Base-by-base conservation (phyloP, 64 coral and sea anemone species). In the Stylophora pistillata region DNA sequence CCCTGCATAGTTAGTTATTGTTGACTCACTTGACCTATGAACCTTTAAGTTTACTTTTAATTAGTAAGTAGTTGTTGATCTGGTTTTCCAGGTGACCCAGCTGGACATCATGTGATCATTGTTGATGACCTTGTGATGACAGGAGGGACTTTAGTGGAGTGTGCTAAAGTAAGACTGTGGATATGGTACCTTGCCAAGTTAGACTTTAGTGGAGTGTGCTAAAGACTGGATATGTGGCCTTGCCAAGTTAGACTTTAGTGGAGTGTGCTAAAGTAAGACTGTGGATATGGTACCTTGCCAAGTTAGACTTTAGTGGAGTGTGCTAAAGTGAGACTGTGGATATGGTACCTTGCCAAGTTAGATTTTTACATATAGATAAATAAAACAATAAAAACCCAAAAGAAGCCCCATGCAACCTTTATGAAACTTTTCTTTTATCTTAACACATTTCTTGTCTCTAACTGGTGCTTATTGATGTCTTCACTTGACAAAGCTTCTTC, bases 111-210 rank as follows among this genome's bases (percentile, higher is more conserved):
- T 56, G 93, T 98, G 54, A 89, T 98, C 31, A 95, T 98, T 79
- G 93, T 95, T 14, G 96, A 98, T 80, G 96, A 98, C 87, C 79
- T 98, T 14, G 93, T 98, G 10, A 98, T 92, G 87, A 98, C 96
- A 61, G 96, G 96, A 10, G 96, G 93, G 5, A 98, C 96, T 53
- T 90, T 98, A 10, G 92, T 95, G 59, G 74, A 95, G 63, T 95
- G 96, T 74, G 96, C 96, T 3, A 98, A 98, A 72, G 96, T 98
- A 83, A 33, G 69, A 13, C 21, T 32, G n/a, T 7, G 28, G 15
- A 16, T 23, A 87, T 29, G 57, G 11, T 15, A 18, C 13, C 13
- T 33, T 11, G n/a, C n/a, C 23, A 55, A 53, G 23, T 33, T 37
- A 31, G 32, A 76, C 17, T 76, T 76, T 98, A 9, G 92, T 95